These are phyloP conservation scores for Orius insidiosus DNA, from an alignment of 1,140 invertebrate species.

Conservation along the genomic window DNA sequence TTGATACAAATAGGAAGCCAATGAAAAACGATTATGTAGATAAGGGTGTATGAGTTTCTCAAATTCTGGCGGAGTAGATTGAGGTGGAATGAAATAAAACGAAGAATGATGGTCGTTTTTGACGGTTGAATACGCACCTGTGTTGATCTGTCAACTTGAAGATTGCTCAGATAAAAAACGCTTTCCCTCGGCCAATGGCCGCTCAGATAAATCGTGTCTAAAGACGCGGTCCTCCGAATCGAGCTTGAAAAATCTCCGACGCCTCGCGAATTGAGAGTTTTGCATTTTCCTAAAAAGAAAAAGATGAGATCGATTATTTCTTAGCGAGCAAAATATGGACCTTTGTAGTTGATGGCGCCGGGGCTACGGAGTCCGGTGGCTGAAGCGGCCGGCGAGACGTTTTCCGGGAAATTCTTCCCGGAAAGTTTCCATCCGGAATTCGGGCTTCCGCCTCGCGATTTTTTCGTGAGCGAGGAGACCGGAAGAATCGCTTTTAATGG, in stretches of 20 bases:
- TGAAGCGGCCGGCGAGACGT: constrained; percentile 47
- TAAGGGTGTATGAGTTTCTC: no score
- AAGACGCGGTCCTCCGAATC: constrained; percentile 53
- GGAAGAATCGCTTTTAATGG: constrained; percentile 56
- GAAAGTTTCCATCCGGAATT: constrained; percentile 34
- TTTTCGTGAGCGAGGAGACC: constrained; percentile 41
- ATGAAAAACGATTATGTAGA: no score
- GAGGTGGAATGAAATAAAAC: constrained; percentile 12
- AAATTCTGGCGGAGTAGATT: no score
- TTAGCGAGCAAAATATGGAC: no score
- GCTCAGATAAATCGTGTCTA: constrained; percentile 58
- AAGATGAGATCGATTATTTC: no score
- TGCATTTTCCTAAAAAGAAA: constrained; percentile 41
- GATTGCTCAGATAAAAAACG: no score
- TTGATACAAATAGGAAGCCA: no score
- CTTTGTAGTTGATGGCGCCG: constrained; percentile 26
- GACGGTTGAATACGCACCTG: no score
- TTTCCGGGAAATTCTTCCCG: no score
- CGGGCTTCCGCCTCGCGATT: constrained; percentile 40
- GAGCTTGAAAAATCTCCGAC: constrained; percentile 27
- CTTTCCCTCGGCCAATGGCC: constrained; percentile 57
- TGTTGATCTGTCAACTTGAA: constrained; percentile 58
- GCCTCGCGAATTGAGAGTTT: constrained; percentile 32
- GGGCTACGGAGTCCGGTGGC: constrained; percentile 50
- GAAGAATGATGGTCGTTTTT: neutral